Percentiles rank a stretch among this genome's conserved stretches.
Conservation (phyloP, 2,113 vertebrate species). For the Cololabis saira region DNA sequence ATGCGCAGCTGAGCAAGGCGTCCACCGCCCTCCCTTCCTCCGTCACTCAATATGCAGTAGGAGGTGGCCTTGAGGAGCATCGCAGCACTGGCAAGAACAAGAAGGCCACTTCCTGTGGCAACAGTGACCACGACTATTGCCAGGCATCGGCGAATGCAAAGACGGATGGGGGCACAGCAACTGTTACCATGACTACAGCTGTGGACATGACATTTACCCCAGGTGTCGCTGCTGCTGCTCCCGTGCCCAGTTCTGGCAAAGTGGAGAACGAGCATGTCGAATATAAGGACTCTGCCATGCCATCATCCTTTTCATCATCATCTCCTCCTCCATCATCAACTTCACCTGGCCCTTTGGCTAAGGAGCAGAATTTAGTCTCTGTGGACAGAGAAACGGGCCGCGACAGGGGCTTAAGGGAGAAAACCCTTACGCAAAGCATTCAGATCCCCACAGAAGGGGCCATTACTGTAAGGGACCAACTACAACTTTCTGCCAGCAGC, state of each 20-base stretch:
- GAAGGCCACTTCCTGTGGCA: slow-evolving; percentile 86
- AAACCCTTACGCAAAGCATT: slow-evolving; percentile 55
- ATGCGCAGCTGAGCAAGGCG: slow-evolving; percentile 93
- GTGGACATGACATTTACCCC: slow-evolving; percentile 65
- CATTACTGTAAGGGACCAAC: slow-evolving; percentile 75
- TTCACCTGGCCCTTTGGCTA: slow-evolving; percentile 79
- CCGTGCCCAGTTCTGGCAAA: slow-evolving; percentile 74
- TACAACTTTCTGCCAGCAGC: slow-evolving; percentile 70
- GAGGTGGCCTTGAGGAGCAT: slow-evolving; percentile 86
- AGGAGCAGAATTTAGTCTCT: slow-evolving; percentile 84
- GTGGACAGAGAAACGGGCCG: slow-evolving; percentile 80
- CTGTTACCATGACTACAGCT: slow-evolving; percentile 54
- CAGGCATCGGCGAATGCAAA: slow-evolving; percentile 90
- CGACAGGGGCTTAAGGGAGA: slow-evolving; percentile 73
- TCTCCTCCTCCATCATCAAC: slow-evolving; percentile 73
- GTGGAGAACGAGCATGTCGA: slow-evolving; percentile 87
- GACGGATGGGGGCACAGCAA: slow-evolving; percentile 78
- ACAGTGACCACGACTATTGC: slow-evolving; percentile 99
- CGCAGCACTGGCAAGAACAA: slow-evolving; percentile 81
- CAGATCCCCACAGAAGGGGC: slow-evolving; percentile 57
- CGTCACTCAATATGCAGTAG: slow-evolving; percentile 62
- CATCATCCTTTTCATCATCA: slow-evolving; percentile 77
- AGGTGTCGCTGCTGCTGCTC: slow-evolving; percentile 82
- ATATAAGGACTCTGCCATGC: slow-evolving; percentile 89
- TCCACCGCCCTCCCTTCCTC: slow-evolving; percentile 84